Evolutionary conservation across 2,888 invertebrate genomes (phyloP).

Genomic region (Acronicta aceris): DNA sequence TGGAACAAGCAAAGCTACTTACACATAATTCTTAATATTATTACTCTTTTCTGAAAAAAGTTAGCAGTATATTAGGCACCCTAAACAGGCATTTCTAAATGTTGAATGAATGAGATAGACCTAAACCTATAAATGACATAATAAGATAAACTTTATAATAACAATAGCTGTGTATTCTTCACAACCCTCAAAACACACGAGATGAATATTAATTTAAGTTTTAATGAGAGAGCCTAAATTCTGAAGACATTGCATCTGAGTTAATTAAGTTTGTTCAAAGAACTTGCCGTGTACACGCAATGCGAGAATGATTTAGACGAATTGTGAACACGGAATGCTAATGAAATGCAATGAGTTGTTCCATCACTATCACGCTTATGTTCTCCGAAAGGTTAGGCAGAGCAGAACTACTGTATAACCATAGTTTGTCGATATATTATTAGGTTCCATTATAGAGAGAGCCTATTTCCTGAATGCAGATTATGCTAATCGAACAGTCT

Average conservation of each 20-base stretch:
- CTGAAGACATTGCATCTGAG: constrained; percentile 71
- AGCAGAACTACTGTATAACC: not conserved
- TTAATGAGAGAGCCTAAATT: constrained; percentile 71
- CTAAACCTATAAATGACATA: not conserved
- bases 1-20: too few species aligned
- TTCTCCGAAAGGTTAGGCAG: not conserved
- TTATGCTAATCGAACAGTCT: too few species aligned
- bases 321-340: constrained; percentile 47
- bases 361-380: not conserved
- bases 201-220: constrained; percentile 75
- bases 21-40: too few species aligned
- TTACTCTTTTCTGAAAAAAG: too few species aligned
- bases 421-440: not conserved
- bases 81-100: too few species aligned
- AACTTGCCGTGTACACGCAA: constrained; percentile 58
- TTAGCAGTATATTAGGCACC: too few species aligned
- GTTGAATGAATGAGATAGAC: too few species aligned
- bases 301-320: constrained; percentile 54
- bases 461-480: too few species aligned
- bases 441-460: too few species aligned
- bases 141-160: constrained; percentile 2
- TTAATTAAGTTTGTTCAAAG: constrained; percentile 67
- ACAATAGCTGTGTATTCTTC: constrained; percentile 37
- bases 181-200: constrained; percentile 58
- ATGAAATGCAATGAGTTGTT: constrained; percentile 31